A percentile compares a stretch with the other conserved stretches of the same genome.
These are phyloP conservation scores for Cacoxenus indagator DNA, from an alignment of 2,888 invertebrate species.

Conservation along the genomic window DNA sequence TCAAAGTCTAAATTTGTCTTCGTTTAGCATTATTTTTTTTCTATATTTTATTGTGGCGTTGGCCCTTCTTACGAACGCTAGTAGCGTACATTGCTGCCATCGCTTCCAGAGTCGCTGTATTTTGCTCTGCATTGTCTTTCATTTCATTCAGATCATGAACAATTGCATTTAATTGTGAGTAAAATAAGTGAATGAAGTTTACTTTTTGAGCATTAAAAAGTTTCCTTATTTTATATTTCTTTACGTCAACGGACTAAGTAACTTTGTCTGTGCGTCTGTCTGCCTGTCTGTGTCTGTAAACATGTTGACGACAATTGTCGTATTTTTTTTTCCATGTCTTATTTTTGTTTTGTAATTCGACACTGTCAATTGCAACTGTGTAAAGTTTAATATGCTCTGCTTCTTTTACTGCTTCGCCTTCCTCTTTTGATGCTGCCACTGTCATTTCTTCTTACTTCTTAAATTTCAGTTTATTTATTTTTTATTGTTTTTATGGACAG, in stretches of 20 bases:
- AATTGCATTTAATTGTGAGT: slow-evolving; percentile 64
- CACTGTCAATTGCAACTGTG: slow-evolving; percentile 4
- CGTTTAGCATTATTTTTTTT: no score
- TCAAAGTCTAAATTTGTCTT: no score
- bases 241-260: slow-evolving; percentile 3
- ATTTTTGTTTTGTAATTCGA: background rate
- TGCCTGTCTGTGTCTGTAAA: slow-evolving; percentile 29
- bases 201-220: slow-evolving; percentile 17
- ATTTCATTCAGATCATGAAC: slow-evolving; percentile 28
- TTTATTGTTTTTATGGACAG: background rate
- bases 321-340: background rate
- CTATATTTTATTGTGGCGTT: no score
- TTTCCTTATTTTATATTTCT: background rate
- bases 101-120: no score
- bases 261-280: slow-evolving; percentile 32
- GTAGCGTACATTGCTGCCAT: no score
- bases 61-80: no score
- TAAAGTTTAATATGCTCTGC: background rate
- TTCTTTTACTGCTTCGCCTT: background rate
- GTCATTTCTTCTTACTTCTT: background rate
- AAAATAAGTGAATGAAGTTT: slow-evolving; percentile 60
- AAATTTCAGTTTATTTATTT: background rate
- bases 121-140: background rate
- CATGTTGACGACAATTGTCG: background rate
- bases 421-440: background rate